phyloP scores from a whole-genome alignment of 2,888 invertebrate species.

The Pedicia rivosa region DNA sequence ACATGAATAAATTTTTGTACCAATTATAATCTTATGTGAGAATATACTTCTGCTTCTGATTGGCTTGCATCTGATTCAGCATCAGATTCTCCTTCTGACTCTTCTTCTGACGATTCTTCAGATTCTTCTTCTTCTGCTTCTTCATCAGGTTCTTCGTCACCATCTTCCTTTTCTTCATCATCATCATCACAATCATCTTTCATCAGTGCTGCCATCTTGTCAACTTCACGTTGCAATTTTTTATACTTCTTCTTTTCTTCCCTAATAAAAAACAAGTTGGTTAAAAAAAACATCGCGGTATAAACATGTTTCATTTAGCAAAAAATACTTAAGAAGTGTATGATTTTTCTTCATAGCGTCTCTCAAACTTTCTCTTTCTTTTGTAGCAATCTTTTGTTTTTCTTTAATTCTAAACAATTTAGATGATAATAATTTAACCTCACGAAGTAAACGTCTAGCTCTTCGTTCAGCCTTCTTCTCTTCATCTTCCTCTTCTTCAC shows the following conservation, averaged over 20 bases:
- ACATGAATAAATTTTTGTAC: slow-evolving; percentile 1
- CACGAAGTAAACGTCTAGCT: slow-evolving; percentile 43
- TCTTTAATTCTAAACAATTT: slow-evolving; percentile 40
- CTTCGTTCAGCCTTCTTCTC: slow-evolving; percentile 48
- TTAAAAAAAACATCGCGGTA: not conserved
- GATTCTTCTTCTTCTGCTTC: slow-evolving; percentile 34
- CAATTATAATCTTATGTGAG: not conserved
- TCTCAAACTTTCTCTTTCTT: slow-evolving; percentile 60
- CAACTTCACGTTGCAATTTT: slow-evolving; percentile 70
- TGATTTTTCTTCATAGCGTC: slow-evolving; percentile 72
- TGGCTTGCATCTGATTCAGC: slow-evolving; percentile 48
- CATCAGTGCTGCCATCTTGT: slow-evolving; percentile 81
- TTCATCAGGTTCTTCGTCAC: slow-evolving; percentile 30
- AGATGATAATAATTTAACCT: slow-evolving; percentile 27
- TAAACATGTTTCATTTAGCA: slow-evolving; percentile 12
- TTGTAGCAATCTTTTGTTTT: slow-evolving; percentile 53
- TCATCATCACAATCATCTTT: slow-evolving; percentile 61
- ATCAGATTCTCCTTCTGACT: slow-evolving; percentile 28
- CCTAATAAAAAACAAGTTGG: too few relatives aligned
- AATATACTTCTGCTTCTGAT: slow-evolving; percentile 45
- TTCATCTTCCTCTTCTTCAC: slow-evolving; percentile 49
- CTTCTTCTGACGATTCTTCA: slow-evolving; percentile 38
- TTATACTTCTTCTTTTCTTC: slow-evolving; percentile 72
- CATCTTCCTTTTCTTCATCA: slow-evolving; percentile 38
- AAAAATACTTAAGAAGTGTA: slow-evolving; percentile 44